Percentiles rank a stretch among this genome's conserved stretches.
These are phyloP conservation scores for Platalea minor DNA, from an alignment of 2,797 vertebrate genomes.

Conservation along the genomic window DNA sequence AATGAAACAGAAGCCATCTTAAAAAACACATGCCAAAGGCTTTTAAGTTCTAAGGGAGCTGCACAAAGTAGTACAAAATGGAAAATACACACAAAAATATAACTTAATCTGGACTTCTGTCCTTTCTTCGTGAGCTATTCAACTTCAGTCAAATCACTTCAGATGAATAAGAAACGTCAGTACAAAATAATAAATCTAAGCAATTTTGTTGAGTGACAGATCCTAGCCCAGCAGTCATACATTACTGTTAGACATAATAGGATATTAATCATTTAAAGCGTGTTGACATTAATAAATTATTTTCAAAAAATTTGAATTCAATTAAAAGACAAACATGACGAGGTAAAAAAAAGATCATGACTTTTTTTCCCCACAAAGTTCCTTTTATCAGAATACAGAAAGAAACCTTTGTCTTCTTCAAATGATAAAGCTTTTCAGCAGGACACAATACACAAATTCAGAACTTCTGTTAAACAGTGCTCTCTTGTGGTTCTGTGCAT, in stretches of 20 bases:
- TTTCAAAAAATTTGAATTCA: neutral
- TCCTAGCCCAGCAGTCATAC: neutral
- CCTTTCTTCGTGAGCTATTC: neutral
- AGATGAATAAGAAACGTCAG: neutral
- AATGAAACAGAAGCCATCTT: neutral
- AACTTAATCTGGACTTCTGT: neutral
- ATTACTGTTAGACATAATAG: neutral
- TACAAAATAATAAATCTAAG: slow-evolving; percentile 36
- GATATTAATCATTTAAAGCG: neutral
- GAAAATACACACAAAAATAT: neutral
- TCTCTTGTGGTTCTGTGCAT: slow-evolving; percentile 74
- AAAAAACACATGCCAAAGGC: neutral
- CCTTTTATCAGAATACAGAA: slow-evolving; percentile 26
- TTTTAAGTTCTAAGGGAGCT: neutral
- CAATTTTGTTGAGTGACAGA: slow-evolving; percentile 9
- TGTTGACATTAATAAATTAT: neutral
- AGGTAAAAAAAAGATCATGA: neutral
- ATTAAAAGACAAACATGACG: neutral
- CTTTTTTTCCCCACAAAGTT: neutral
- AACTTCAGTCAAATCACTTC: neutral
- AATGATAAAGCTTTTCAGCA: slow-evolving; percentile 34
- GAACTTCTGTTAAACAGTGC: slow-evolving; percentile 75
- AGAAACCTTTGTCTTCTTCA: slow-evolving; percentile 30
- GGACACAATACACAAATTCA: slow-evolving; percentile 38
- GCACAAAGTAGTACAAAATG: neutral